Conservation (phyloP, 2,113 vertebrate species). For the Nicator chloris region DNA sequence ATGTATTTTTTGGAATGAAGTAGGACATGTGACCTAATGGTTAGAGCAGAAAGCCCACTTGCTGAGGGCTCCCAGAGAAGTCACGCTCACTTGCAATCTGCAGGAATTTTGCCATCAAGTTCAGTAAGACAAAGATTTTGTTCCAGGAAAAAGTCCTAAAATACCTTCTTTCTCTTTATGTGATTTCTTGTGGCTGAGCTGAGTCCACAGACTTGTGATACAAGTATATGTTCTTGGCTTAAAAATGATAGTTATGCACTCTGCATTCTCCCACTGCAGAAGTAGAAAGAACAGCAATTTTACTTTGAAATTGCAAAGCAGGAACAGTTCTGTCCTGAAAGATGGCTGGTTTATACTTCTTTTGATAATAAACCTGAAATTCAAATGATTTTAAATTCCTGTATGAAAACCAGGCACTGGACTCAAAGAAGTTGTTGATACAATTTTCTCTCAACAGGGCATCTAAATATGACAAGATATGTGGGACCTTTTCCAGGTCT, state of each 20-base stretch:
- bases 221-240: background rate
- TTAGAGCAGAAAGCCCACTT: background rate
- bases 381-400: background rate
- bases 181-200: background rate
- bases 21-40: background rate
- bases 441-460: background rate
- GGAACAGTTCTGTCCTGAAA: background rate
- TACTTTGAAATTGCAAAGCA: background rate
- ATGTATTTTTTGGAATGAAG: background rate
- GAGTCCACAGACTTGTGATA: background rate
- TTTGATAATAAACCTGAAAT: background rate
- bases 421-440: background rate
- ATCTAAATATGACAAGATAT: background rate
- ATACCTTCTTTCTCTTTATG: background rate
- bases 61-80: background rate
- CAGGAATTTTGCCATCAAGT: background rate
- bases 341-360: accelerated
- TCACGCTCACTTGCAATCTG: background rate
- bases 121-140: background rate
- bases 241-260: background rate
- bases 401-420: background rate
- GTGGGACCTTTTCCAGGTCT: background rate
- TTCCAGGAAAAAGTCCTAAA: background rate
- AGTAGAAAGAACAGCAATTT: background rate
- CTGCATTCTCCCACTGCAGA: background rate